Base-by-base conservation (phyloP, 2,888 invertebrate genomes). In the Brenthis daphne region DNA sequence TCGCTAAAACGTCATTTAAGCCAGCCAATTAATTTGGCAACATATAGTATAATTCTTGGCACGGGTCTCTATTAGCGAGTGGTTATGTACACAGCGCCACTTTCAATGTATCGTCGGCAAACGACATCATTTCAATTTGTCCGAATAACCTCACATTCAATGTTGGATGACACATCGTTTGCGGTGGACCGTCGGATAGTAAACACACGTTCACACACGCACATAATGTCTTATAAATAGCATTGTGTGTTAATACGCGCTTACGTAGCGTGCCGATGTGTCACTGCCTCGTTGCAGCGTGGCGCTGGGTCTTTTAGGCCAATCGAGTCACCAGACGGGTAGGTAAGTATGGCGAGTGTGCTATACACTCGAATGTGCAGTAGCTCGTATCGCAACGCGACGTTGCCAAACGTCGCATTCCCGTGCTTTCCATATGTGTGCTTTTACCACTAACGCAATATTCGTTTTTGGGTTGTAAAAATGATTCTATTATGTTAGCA, bases 151-250 rank as follows among this genome's bases (percentile, higher is more conserved):
- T 83, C 82, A 85, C 84, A 85, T 85, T 85, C 82, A 87, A 87
- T 84, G 85, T 73, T 75, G 84, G 85, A 87, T 91, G 90, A 91
- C 90, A 90, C 91, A 90, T 87, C 87, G 84, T 82, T 86, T 83
- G 89, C 82, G 83, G 85, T 83, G 85, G 84, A 82, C 85, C 85
- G 83, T 76, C 83, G 80, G 81, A 88, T 90, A 90, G 92, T 91
- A 91, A 92, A 91, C 90, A 90, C 89, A 82, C 83, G 84, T 81
- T 80, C 85, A 82, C 86, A 87, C 86, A 87, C 85, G 83, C 85
- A 84, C 83, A 84, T 81, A 83, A 81, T 81, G 82, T 83, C 77
- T 79, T 88, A 90, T 89, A 88, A 90, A 90, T 90, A 90, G 90
- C 86, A 85, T 86, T 85, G 86, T 88, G 85, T 86, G 87, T 85